Evolutionary conservation across 2,888 invertebrate genomes (phyloP), one percentile per base, ranked within the genome.

Genomic region (Odontomyia ornata): DNA sequence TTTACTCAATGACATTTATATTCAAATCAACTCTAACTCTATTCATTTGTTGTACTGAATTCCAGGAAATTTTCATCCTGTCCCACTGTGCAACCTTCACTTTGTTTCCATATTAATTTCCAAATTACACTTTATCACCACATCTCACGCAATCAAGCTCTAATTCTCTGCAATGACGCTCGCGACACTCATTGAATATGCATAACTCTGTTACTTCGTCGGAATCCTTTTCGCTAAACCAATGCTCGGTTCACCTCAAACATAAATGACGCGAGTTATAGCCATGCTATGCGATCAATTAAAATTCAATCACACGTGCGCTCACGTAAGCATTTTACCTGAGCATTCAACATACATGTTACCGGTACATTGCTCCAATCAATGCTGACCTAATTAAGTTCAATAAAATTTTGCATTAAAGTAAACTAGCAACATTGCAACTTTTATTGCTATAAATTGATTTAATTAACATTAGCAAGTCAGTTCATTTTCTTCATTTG

Each of bases 201-300:
- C 57, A 60, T 60, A 11, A 18, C 23, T 23, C 57, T 60, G 57
- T 60, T 25, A 25, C 23, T n/a, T 56, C 18, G 23, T 52, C 13
- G 57, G 57, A 60, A 60, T 60, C 57, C 57, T 60, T 60, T 60
- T 23, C 4, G 11, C 18, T 13, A 5, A 23, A 23, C 57, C 13
- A 60, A 25, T 18, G 5, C 57, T 60, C 4, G 25, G 2, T 23
- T 60, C 57, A 5, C 25, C 52, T 21, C 67, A 67, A 36, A 28
- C 67, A 36, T 67, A 67, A 67, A 67, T 36, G 36, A 36, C 67
- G 67, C n/a, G n/a, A n/a, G n/a, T n/a, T n/a, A n/a, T n/a, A n/a
- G n/a, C n/a, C n/a, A n/a, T n/a, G n/a, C n/a, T n/a, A n/a, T n/a
- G n/a, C n/a, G n/a, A n/a, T n/a, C n/a, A n/a, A n/a, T n/a, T n/a